Evolutionary conservation across 2,888 invertebrate genomes (phyloP).

Genomic region (Pyralis farinalis): DNA sequence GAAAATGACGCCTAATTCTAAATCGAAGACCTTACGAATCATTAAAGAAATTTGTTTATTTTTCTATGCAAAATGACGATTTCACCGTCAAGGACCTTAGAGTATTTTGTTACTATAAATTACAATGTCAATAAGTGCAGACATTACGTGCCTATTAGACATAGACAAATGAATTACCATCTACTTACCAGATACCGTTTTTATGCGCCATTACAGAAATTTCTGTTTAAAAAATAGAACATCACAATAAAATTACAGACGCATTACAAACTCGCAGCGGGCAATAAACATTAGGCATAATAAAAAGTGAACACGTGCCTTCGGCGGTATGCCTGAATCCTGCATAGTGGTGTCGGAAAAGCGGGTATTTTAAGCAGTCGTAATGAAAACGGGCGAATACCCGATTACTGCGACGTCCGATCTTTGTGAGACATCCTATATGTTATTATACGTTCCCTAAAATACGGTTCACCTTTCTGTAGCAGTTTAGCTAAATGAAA

Average conservation of each 20-base stretch:
- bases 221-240: not conserved
- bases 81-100: too few relatives aligned
- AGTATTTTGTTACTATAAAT: too few relatives aligned
- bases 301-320: slow-evolving; percentile 40
- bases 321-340: slow-evolving; percentile 28
- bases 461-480: slow-evolving; percentile 18
- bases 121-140: too few relatives aligned
- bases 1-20: too few relatives aligned
- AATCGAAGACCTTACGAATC: too few relatives aligned
- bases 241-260: slow-evolving; percentile 37
- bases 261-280: slow-evolving; percentile 33
- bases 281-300: slow-evolving; percentile 49
- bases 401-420: slow-evolving; percentile 39
- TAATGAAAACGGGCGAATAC: slow-evolving; percentile 60
- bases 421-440: slow-evolving; percentile 30
- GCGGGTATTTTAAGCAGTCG: slow-evolving; percentile 63
- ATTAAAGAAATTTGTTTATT: too few relatives aligned
- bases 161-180: too few relatives aligned
- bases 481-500: too few relatives aligned
- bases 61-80: too few relatives aligned
- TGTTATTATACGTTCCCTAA: slow-evolving; percentile 16
- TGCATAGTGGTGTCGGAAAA: slow-evolving; percentile 1
- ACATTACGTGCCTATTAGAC: too few relatives aligned
- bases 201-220: not conserved
- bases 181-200: too few relatives aligned